Percentiles rank a stretch among this genome's conserved stretches.
phyloP scores from a whole-genome alignment of 2,888 invertebrate genomes.

The Bursaphelenchus okinawaensis region DNA sequence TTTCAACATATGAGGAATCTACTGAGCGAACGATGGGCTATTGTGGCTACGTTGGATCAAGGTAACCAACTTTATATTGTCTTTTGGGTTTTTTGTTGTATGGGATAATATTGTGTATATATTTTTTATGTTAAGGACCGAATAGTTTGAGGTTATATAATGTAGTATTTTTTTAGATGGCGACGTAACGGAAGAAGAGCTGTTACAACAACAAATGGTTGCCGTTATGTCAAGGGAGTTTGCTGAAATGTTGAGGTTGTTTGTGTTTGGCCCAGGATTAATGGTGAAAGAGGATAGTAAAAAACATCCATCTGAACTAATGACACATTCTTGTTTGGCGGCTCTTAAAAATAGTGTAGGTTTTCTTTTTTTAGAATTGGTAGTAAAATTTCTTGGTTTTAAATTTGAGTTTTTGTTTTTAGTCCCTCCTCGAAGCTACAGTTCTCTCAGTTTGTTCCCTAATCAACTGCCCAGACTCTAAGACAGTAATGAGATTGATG shows the following conservation, averaged over 20 bases:
- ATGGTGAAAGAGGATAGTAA: constrained; percentile 20
- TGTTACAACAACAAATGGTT: constrained; percentile 44
- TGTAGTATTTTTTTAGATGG: constrained; percentile 23
- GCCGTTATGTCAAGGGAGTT: constrained; percentile 38
- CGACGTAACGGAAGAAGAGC: constrained; percentile 42
- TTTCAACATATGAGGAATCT: constrained; percentile 27
- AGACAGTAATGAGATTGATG: constrained; percentile 25
- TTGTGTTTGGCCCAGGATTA: constrained; percentile 26
- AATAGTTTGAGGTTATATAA: too few relatives aligned
- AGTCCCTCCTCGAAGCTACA: constrained; percentile 24
- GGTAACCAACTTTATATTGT: constrained; percentile 1
- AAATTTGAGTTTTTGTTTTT: not conserved
- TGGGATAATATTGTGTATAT: not conserved
- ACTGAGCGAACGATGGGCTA: constrained; percentile 26
- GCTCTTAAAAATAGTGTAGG: constrained; percentile 11
- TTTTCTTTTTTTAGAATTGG: too few relatives aligned
- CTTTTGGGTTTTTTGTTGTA: not conserved
- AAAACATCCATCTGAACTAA: constrained; percentile 19
- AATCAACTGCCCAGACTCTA: constrained; percentile 35
- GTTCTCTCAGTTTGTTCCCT: constrained; percentile 27
- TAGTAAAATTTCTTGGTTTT: too few relatives aligned
- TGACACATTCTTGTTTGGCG: constrained; percentile 12
- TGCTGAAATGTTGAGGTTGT: constrained; percentile 21
- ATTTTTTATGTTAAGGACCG: too few relatives aligned
- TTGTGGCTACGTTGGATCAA: constrained; percentile 23